phyloP scores from a whole-genome alignment of 2,888 invertebrate species.

The Operophtera brumata region DNA sequence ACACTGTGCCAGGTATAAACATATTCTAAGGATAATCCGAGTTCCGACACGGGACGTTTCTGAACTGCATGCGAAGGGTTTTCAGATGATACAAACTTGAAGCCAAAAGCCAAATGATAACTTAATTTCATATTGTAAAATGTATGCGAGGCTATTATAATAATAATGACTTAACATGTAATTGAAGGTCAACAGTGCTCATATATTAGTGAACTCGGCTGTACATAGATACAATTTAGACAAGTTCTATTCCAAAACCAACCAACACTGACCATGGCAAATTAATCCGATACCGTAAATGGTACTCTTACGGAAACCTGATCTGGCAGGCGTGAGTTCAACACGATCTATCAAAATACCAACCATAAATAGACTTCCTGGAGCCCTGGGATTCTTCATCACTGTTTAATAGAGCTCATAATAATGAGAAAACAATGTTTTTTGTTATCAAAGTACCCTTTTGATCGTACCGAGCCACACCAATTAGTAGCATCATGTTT shows the following conservation, averaged over 20 bases:
- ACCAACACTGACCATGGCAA: conserved; percentile 55
- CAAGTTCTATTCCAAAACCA: conserved; percentile 31
- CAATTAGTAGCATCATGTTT: conserved; percentile 22
- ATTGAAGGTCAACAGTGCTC: conserved; percentile 13
- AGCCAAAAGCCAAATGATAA: too few relatives aligned
- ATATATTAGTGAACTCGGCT: conserved; percentile 13
- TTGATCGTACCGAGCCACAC: conserved; percentile 20
- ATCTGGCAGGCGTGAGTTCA: conserved; percentile 64
- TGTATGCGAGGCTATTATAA: too few relatives aligned
- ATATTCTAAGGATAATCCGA: too few relatives aligned
- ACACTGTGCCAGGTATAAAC: too few relatives aligned
- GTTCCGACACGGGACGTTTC: too few relatives aligned
- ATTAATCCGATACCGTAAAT: conserved; percentile 73
- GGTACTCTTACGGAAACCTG: conserved; percentile 68
- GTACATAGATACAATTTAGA: conserved; percentile 26
- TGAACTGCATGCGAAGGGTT: too few relatives aligned
- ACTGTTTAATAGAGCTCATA: conserved; percentile 37
- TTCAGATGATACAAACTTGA: too few relatives aligned
- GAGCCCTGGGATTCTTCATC: conserved; percentile 52
- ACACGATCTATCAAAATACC: conserved; percentile 74
- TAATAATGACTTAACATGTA: not conserved
- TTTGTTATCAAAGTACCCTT: conserved; percentile 19
- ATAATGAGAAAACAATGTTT: conserved; percentile 29
- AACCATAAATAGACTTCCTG: conserved; percentile 75
- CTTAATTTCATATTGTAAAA: too few relatives aligned